Conservation (phyloP, 2,888 invertebrate species). For the Apodemia mormo region DNA sequence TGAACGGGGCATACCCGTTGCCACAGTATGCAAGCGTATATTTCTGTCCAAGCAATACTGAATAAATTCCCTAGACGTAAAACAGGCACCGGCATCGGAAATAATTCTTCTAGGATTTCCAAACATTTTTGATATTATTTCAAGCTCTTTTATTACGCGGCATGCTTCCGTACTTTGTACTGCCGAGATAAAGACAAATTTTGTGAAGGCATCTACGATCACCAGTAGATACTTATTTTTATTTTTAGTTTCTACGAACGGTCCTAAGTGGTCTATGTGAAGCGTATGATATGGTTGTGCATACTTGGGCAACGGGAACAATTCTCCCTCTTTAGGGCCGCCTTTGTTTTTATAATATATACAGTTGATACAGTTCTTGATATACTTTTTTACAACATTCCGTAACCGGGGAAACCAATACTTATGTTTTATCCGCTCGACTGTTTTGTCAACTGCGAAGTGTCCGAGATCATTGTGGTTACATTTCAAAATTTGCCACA, state of each 20-base stretch:
- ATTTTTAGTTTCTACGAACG: conserved; percentile 9
- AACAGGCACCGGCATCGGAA: not conserved
- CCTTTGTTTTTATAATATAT: conserved; percentile 19
- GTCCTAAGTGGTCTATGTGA: conserved; percentile 13
- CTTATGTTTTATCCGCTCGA: not conserved
- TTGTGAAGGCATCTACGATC: conserved; percentile 15
- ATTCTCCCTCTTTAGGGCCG: conserved; percentile 4
- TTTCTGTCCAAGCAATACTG: conserved; percentile 12
- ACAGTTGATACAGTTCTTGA: not conserved
- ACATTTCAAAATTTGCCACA: conserved; percentile 38
- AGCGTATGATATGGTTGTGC: conserved; percentile 17
- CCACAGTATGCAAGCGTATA: conserved; percentile 2
- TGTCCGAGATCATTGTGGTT: conserved; percentile 41
- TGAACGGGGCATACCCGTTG: conserved; percentile 35
- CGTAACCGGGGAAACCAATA: conserved; percentile 6
- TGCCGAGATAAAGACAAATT: conserved; percentile 15
- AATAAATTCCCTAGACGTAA: not conserved
- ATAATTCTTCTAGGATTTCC: not conserved
- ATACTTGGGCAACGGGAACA: conserved; percentile 17
- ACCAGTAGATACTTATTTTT: conserved; percentile 7
- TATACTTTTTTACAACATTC: conserved; percentile 4
- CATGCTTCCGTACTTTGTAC: not conserved
- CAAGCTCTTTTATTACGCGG: conserved; percentile 11
- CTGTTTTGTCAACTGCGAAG: conserved; percentile 19
- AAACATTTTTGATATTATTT: not conserved